phyloP scores from a whole-genome alignment of 2,113 vertebrate genomes.

The Marmota flaviventris region DNA sequence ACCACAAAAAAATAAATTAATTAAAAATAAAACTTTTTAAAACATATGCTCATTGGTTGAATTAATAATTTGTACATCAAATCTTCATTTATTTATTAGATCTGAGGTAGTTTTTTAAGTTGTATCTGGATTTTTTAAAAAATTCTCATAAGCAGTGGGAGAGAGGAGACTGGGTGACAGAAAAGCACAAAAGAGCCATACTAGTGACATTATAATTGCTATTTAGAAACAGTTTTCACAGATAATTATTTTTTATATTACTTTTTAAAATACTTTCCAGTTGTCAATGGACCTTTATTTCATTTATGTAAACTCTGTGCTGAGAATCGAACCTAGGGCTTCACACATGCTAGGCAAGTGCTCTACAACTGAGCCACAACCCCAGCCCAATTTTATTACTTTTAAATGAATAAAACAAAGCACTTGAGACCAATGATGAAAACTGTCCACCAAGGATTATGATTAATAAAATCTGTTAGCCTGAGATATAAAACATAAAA shows the following conservation, averaged over 20 bases:
- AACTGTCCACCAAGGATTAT: neutral
- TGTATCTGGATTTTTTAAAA: neutral
- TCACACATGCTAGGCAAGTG: no score
- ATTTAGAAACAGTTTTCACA: neutral
- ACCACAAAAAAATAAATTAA: neutral
- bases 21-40: neutral
- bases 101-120: neutral
- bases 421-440: neutral
- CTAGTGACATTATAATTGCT: neutral
- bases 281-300: no score
- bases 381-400: neutral
- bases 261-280: no score
- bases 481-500: neutral
- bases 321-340: no score
- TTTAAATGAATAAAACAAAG: neutral
- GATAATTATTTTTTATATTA: neutral
- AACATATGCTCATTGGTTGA: neutral
- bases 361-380: no score
- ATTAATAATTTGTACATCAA: neutral
- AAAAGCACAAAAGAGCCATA: neutral
- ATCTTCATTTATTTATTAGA: neutral
- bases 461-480: neutral
- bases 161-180: neutral
- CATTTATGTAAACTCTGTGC: no score
- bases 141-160: neutral